Base-by-base conservation (phyloP, 2,113 vertebrate species). In the Riparia riparia region DNA sequence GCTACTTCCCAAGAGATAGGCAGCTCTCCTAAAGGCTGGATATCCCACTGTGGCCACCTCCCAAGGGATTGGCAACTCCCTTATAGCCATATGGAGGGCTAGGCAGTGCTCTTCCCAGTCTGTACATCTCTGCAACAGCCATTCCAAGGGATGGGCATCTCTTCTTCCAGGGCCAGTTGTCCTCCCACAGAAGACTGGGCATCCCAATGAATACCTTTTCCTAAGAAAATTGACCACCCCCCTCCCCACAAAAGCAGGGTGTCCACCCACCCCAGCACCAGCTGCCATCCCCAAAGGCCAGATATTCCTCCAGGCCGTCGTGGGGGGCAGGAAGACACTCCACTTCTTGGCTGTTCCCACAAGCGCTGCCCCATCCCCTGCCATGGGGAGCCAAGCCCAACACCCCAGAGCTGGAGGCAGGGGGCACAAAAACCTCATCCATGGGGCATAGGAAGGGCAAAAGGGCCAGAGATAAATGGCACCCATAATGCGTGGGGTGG, bases 211-310 rank as follows among this genome's bases (percentile, higher is more conserved):
- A 22, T 26, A 5, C 9, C 12, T 57, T 57, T 78, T 73, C 31
- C 50, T 31, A 24, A 84, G 28, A 15, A 21, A 77, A 49, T 21
- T 37, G 20, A 22, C 2, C 5, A 14, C 1, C 19, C 7, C 3
- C 4, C 12, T 7, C 26, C 20, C 4, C 2, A 0, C n/a, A 50
- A 45, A 3, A 60, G 26, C 14, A 44, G 20, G 9, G 11, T 56
- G 24, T 42, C 37, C 54, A 20, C 29, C 15, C 6, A 73, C 1
- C 3, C 4, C 44, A 15, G 32, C 17, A 8, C 5, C 10, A 1
- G 4, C 16, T 32, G 47, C 10, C 14, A 12, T 64, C 17, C 24
- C 15, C 29, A 51, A 24, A 49, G 53, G 15, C 39, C 61, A 54
- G 24, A 12, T 54, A 51, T 9, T 49, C 7, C 44, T 32, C 21